Evolutionary conservation across 1,140 invertebrate genomes (phyloP).

Genomic region (Drosophila subpulchrella): DNA sequence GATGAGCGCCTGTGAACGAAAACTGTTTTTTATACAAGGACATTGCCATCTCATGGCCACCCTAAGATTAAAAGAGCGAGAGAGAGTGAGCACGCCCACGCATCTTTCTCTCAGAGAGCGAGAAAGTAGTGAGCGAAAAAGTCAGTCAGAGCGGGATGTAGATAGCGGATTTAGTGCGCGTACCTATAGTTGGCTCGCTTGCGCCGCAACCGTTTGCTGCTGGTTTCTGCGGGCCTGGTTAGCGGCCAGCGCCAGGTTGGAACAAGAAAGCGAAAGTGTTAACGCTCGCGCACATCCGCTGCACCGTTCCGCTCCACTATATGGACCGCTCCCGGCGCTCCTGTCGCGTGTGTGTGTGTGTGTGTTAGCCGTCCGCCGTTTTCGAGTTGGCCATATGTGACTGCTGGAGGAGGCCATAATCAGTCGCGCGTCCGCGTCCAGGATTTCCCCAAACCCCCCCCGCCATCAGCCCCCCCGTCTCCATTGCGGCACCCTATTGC

Average conservation of each 20-base stretch:
- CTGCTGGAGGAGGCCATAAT: slow-evolving; percentile 20
- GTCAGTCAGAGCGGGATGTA: slow-evolving; percentile 23
- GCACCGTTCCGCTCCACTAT: slow-evolving; percentile 3
- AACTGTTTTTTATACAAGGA: slow-evolving; percentile 84
- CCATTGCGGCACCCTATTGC: slow-evolving; percentile 1
- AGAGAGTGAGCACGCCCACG: slow-evolving; percentile 8
- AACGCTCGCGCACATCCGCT: slow-evolving; percentile 30
- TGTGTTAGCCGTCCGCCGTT: slow-evolving; percentile 36
- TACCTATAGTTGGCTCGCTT: neutral
- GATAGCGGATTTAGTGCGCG: neutral
- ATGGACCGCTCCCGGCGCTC: slow-evolving; percentile 12
- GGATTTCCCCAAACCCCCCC: slow-evolving; percentile 5
- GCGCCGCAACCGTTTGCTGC: slow-evolving; percentile 27
- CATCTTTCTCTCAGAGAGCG: neutral
- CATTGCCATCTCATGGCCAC: slow-evolving; percentile 66
- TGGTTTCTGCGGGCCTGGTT: slow-evolving; percentile 72
- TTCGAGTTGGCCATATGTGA: slow-evolving; percentile 57
- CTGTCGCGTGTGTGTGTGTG: neutral
- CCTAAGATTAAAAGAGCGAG: slow-evolving; percentile 16
- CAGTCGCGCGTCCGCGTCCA: slow-evolving; percentile 25
- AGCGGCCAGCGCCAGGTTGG: slow-evolving; percentile 84
- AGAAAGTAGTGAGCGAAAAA: neutral
- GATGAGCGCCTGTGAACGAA: slow-evolving; percentile 67
- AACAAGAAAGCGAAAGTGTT: slow-evolving; percentile 85
- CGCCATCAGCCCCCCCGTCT: neutral